Evolutionary conservation across 2,888 invertebrate genomes (phyloP).

Genomic region (Morpho achilles): DNA sequence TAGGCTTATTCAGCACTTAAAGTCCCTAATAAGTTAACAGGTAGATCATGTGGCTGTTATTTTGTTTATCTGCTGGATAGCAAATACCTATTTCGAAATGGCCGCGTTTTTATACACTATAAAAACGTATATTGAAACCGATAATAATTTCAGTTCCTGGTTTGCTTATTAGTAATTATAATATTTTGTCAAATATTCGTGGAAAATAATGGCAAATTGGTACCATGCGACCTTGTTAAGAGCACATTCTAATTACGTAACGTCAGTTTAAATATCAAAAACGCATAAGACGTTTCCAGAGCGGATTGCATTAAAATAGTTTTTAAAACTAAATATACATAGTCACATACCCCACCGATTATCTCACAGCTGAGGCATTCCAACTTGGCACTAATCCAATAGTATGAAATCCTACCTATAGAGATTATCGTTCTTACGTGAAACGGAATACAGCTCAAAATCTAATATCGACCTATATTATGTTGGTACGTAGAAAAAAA

Average conservation of each 20-base stretch:
- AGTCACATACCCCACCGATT: constrained; percentile 7
- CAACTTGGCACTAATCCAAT: constrained; percentile 24
- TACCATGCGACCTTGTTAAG: too few relatives aligned
- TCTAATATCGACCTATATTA: background rate
- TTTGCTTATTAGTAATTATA: too few relatives aligned
- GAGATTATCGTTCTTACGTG: background rate
- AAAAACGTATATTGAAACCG: too few relatives aligned
- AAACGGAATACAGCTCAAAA: constrained; percentile 11
- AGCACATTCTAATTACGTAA: background rate
- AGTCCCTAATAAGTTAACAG: too few relatives aligned
- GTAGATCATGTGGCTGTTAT: too few relatives aligned
- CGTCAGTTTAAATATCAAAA: background rate
- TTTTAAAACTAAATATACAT: background rate
- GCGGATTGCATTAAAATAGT: constrained; percentile 1
- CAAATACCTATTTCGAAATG: too few relatives aligned
- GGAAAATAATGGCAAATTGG: too few relatives aligned
- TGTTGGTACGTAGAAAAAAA: constrained; percentile 1
- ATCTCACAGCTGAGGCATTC: constrained; percentile 25
- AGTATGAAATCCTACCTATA: background rate
- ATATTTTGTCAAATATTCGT: too few relatives aligned
- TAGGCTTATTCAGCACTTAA: too few relatives aligned
- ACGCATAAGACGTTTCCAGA: background rate
- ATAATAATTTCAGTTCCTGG: too few relatives aligned
- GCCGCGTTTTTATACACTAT: too few relatives aligned
- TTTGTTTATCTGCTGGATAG: too few relatives aligned